Evolutionary conservation across 2,888 invertebrate genomes (phyloP).

Genomic region (Gymnosoma rotundatum): DNA sequence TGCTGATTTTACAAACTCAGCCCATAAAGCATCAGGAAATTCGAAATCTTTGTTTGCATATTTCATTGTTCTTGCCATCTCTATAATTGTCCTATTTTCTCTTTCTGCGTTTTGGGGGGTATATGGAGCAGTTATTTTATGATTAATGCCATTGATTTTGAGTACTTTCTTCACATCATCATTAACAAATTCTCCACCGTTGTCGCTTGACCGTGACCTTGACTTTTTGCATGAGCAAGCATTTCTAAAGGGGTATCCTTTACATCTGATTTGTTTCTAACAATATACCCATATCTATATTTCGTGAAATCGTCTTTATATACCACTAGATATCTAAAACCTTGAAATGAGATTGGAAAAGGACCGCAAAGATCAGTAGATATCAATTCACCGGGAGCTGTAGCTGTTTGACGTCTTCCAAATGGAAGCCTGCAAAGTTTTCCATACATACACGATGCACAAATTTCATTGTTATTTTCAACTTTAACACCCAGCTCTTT

Average conservation of each 20-base stretch:
- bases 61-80: constrained; percentile 39
- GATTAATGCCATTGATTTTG: background rate
- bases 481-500: constrained; percentile 29
- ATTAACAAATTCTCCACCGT: background rate
- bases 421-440: constrained; percentile 44
- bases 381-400: constrained; percentile 47
- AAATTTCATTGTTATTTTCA: no score
- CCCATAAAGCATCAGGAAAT: constrained; percentile 58
- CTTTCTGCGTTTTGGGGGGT: background rate
- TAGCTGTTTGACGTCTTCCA: constrained; percentile 14
- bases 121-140: constrained; percentile 8
- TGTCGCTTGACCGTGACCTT: background rate
- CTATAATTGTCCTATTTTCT: constrained; percentile 19
- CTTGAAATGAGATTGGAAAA: constrained; percentile 42
- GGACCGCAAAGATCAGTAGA: constrained; percentile 49
- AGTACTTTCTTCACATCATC: background rate
- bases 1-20: constrained; percentile 43
- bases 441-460: background rate
- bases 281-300: background rate
- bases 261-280: background rate
- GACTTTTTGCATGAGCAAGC: background rate
- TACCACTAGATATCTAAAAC: constrained; percentile 42
- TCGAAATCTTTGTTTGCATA: constrained; percentile 42
- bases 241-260: background rate
- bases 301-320: constrained; percentile 32